Evolutionary conservation across 2,888 invertebrate species (phyloP), one percentile per base, ranked within the genome.

Genomic region (Folsomia manolachei): DNA sequence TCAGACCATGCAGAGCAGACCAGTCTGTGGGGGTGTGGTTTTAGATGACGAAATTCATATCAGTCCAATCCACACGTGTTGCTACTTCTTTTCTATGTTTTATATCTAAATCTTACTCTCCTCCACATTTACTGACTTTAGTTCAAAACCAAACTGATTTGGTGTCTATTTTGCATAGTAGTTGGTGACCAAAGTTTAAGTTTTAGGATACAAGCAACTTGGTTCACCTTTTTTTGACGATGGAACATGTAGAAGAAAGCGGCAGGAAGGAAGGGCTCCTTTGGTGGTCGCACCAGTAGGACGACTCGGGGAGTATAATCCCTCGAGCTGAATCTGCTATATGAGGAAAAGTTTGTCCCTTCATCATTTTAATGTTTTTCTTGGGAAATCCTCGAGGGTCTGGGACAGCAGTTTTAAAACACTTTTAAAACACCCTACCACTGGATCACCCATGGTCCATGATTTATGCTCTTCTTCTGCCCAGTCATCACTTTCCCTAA

Each of bases 351-450:
- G 7, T 64, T 27, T 64, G 27, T 25, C 27, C 64, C 64, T 64
- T 64, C 26, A 64, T 64, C 64, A 62, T 62, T 62, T 62, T 62
- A 62, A 62, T 62, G 62, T 23, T 25, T 23, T 9, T 62, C 19
- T 18, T 62, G 62, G 62, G 21, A 62, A 62, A 62, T 62, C 62
- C 62, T 62, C 25, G 62, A 62, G 62, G 62, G 25, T 23, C 62
- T 62, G 21, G 14, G 62, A 62, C 21, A 21, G 21, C 24, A 25
- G 25, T 24, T 21, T 62, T 25, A 21, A 25, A 62, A 25, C 21
- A 62, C 21, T 62, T 62, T 62, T 24, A 62, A 62, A 62, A 62
- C 62, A 62, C 62, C 62, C 62, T n/a, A n/a, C 62, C 23, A 62
- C 23, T 62, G 62, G 62, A 24, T 62, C 25, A 62, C 25, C 7